Evolutionary conservation across 2,797 vertebrate genomes (phyloP).

Genomic region (Sebastolobus altivelis): DNA sequence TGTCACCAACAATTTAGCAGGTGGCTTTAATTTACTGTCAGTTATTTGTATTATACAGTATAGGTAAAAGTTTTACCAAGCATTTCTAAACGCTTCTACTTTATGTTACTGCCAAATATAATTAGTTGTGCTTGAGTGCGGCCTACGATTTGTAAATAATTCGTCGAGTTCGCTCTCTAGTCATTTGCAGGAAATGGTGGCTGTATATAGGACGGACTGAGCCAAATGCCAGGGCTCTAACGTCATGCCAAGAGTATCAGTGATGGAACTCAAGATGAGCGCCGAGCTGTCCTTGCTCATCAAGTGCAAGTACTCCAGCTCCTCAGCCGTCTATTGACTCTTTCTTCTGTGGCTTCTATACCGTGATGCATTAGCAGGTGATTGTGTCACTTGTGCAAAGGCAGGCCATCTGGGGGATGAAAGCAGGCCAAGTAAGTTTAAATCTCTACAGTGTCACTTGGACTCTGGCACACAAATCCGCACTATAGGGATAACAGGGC

Average conservation of each 20-base stretch:
- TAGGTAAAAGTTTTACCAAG: neutral
- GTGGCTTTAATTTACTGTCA: neutral
- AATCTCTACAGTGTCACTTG: constrained; percentile 9
- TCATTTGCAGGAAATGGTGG: constrained; percentile 3
- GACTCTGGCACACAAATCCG: constrained; percentile 5
- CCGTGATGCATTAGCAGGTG: constrained; percentile 23
- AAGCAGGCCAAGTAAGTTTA: constrained; percentile 25
- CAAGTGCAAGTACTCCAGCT: constrained; percentile 22
- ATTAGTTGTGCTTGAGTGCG: neutral
- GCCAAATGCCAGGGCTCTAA: neutral
- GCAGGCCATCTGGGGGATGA: constrained; percentile 11
- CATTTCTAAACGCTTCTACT: neutral
- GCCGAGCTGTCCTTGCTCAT: constrained; percentile 18
- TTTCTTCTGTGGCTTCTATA: constrained; percentile 15
- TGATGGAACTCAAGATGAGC: constrained; percentile 24
- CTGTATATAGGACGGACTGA: neutral
- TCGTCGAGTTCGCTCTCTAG: neutral
- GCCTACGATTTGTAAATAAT: neutral
- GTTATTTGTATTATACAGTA: neutral
- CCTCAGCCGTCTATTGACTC: constrained; percentile 11
- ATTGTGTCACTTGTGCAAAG: constrained; percentile 31
- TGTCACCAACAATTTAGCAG: neutral
- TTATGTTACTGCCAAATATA: neutral
- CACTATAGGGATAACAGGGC: neutral
- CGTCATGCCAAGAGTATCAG: constrained; percentile 17